These are phyloP conservation scores for Anguilla rostrata DNA, from an alignment of 2,113 vertebrate species.

Conservation along the genomic window DNA sequence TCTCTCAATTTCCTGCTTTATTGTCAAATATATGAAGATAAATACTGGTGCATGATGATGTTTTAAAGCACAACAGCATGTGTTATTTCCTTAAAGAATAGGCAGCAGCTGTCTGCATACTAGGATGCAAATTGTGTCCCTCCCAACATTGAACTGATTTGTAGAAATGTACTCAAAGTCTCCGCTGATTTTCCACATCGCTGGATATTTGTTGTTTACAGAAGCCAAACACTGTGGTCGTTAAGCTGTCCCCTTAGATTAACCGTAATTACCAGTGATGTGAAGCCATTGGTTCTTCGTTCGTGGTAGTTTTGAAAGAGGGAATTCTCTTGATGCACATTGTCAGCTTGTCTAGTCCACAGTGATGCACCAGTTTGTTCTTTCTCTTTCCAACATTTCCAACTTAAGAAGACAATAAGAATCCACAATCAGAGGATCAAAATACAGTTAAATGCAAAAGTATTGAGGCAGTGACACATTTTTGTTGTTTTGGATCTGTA, in stretches of 20 bases:
- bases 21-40: background rate
- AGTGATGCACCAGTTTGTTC: background rate
- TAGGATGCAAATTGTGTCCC: background rate
- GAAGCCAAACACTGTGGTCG: background rate
- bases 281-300: background rate
- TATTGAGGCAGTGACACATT: too few species aligned
- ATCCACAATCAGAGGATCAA: background rate
- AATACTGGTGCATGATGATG: background rate
- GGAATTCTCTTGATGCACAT: background rate
- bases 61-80: background rate
- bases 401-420: background rate
- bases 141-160: background rate
- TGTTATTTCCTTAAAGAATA: background rate
- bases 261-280: background rate
- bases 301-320: background rate
- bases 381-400: background rate
- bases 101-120: background rate
- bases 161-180: conserved; percentile 1
- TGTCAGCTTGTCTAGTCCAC: background rate
- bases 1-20: background rate
- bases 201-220: conserved; percentile 5
- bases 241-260: conserved; percentile 4
- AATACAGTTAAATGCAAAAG: too few species aligned
- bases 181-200: background rate
- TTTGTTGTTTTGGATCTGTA: too few species aligned